These are phyloP conservation scores for Crotalus adamanteus DNA, from an alignment of 2,797 vertebrate species.

Conservation along the genomic window DNA sequence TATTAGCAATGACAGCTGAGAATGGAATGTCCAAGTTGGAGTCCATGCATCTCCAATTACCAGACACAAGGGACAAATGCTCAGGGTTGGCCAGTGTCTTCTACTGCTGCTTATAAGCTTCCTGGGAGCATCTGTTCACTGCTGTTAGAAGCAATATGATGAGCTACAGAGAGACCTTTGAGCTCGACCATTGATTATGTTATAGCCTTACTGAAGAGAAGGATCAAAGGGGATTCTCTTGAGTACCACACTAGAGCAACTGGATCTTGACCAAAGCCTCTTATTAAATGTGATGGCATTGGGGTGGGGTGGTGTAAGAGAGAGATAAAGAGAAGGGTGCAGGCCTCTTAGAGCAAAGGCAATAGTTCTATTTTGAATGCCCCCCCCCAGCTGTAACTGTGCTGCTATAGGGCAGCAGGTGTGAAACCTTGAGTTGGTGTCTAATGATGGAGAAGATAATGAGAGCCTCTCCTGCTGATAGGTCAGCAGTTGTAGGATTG, in stretches of 20 bases:
- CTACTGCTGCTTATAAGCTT: not conserved
- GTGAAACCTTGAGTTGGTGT: slow-evolving; percentile 75
- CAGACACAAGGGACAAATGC: not conserved
- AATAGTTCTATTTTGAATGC: slow-evolving; percentile 58
- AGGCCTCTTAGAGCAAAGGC: slow-evolving; percentile 36
- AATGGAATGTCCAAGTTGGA: not conserved
- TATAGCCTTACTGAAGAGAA: not conserved
- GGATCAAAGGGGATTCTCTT: not conserved
- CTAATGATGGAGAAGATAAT: slow-evolving; percentile 84
- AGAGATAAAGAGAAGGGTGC: too few relatives aligned
- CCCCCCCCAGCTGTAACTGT: slow-evolving; percentile 69
- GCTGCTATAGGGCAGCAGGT: slow-evolving; percentile 84
- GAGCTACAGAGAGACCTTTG: not conserved
- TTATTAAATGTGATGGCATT: slow-evolving; percentile 30
- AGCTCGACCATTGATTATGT: not conserved
- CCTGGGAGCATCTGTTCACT: not conserved
- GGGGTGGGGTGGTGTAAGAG: slow-evolving; percentile 27
- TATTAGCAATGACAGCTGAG: not conserved
- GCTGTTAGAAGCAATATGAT: not conserved
- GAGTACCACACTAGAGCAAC: slow-evolving; percentile 38
- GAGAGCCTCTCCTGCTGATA: slow-evolving; percentile 79
- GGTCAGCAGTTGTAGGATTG: slow-evolving; percentile 82
- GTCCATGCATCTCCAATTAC: not conserved
- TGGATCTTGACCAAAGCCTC: slow-evolving; percentile 39
- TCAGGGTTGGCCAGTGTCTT: not conserved